Percentiles rank a stretch among this genome's conserved stretches.
phyloP scores from a whole-genome alignment of 1,140 invertebrate species.

The Cotesia typhae region DNA sequence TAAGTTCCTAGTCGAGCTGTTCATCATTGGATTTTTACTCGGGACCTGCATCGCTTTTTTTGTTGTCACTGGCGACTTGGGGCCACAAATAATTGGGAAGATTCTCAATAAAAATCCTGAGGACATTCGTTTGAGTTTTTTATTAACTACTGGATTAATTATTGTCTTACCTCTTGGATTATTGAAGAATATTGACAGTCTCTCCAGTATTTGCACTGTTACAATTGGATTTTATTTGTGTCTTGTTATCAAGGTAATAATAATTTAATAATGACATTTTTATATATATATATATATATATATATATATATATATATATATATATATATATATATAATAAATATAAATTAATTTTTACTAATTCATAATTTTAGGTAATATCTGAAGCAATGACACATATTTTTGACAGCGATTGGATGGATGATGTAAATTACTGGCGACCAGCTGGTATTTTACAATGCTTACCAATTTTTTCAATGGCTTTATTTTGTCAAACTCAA shows the following conservation, averaged over 20 bases:
- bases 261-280: not conserved
- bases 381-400: constrained; percentile 79
- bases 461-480: constrained; percentile 95
- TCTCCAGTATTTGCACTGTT: constrained; percentile 86
- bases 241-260: constrained; percentile 84
- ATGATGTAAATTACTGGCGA: constrained; percentile 84
- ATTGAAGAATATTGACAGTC: constrained; percentile 89
- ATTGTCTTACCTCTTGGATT: constrained; percentile 91
- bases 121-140: constrained; percentile 71
- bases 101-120: constrained; percentile 79
- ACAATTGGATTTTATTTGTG: constrained; percentile 92
- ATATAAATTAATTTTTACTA: constrained; percentile 36
- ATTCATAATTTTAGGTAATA: constrained; percentile 71
- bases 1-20: constrained; percentile 90
- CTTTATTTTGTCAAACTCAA: constrained; percentile 95
- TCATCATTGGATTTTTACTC: constrained; percentile 93
- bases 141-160: constrained; percentile 78
- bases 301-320: too few relatives aligned
- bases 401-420: constrained; percentile 76
- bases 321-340: too few relatives aligned
- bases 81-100: constrained; percentile 88
- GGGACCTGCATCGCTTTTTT: constrained; percentile 96
- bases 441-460: constrained; percentile 86
- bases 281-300: too few relatives aligned
- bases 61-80: constrained; percentile 96